A percentile compares a stretch with the other conserved stretches of the same genome.
Conservation (phyloP, 2,113 vertebrate genomes). For the Pituophis catenifer region DNA sequence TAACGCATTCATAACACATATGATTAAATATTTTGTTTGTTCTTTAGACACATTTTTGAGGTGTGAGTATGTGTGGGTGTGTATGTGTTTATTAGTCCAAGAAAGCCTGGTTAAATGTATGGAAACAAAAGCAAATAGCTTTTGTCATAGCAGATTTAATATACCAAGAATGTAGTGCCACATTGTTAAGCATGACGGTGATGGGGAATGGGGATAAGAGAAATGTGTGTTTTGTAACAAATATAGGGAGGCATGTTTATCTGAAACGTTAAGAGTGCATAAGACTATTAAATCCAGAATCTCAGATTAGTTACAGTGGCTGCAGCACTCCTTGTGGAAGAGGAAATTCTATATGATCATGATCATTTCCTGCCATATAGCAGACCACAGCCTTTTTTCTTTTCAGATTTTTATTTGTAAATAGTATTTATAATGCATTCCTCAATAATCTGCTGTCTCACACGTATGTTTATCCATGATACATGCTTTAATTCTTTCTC, state of each 20-base stretch:
- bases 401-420: background rate
- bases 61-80: background rate
- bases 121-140: background rate
- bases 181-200: background rate
- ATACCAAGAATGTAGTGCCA: background rate
- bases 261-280: background rate
- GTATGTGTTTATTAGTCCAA: background rate
- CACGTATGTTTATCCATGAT: background rate
- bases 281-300: background rate
- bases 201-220: background rate
- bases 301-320: background rate
- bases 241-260: background rate
- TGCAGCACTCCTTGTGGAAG: background rate
- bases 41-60: background rate
- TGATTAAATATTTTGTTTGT: background rate
- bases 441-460: background rate
- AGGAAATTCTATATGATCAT: background rate
- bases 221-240: background rate
- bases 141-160: background rate
- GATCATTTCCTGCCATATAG: background rate
- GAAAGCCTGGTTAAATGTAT: background rate
- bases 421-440: background rate
- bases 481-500: background rate
- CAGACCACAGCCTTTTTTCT: background rate
- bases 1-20: background rate